Evolutionary conservation across 2,113 vertebrate species (phyloP).

Genomic region (Ptilorrhoa leucosticta): DNA sequence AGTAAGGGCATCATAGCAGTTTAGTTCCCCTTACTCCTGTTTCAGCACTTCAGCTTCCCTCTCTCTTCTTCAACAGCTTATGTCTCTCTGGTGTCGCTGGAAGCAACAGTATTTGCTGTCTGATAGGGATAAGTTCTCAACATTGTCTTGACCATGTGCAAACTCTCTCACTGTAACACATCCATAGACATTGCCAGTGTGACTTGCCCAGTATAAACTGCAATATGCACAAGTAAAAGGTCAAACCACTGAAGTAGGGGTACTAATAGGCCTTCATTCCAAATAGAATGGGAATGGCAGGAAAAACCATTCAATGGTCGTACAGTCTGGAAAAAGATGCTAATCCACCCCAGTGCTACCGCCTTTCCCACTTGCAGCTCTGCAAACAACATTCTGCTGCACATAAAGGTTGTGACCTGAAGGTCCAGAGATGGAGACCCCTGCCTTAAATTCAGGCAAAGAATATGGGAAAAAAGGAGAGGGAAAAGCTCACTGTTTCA

Average conservation of each 20-base stretch:
- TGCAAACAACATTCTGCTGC: neutral
- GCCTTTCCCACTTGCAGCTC: neutral
- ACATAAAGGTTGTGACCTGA: neutral
- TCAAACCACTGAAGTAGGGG: neutral
- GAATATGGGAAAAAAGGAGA: neutral
- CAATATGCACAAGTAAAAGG: neutral
- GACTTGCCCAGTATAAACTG: neutral
- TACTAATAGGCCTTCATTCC: neutral
- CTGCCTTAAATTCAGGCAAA: neutral
- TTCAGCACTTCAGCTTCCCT: neutral
- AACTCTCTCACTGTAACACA: neutral
- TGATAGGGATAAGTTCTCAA: neutral
- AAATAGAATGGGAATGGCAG: neutral
- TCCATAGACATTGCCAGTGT: neutral
- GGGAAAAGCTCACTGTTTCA: neutral
- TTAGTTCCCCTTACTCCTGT: neutral
- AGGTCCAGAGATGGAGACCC: neutral
- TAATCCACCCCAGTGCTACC: neutral
- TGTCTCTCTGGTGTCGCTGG: neutral
- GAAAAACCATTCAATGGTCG: neutral
- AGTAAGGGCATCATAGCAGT: neutral
- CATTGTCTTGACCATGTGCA: neutral
- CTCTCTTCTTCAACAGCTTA: neutral
- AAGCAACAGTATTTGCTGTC: neutral
- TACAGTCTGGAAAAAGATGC: neutral